Evolutionary conservation across 2,113 vertebrate species (phyloP), one percentile per base, ranked within the genome.

Genomic region (Cichladusa arquata): DNA sequence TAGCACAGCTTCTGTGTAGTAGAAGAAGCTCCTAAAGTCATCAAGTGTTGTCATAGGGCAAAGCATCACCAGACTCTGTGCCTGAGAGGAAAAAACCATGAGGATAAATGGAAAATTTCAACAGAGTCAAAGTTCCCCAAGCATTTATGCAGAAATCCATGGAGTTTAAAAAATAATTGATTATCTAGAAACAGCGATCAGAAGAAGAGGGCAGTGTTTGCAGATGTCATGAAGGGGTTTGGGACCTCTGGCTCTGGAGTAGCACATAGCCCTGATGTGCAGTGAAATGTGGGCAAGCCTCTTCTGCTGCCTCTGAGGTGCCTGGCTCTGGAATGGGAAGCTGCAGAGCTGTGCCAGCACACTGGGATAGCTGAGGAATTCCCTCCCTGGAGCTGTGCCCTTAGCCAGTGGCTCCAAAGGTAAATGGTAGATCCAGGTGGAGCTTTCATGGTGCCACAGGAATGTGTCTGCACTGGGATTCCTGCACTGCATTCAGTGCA

Each of bases 401-500:
- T 25, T 7, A 34, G 51, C 0, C 3, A 33, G 0, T 17, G 34
- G 38, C 51, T 54, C 29, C 29, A 25, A 3, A 36, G 8, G 18
- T 11, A 10, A 13, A 42, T 61, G 58, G 31, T n/a, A 22, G 54
- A n/a, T 58, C 25, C 14, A 1, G 1, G 0, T 31, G 44, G 81
- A 61, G 25, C 26, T 80, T 65, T 53, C 34, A 4, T 1, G 1
- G 20, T 26, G 48, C 57, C 53, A 1, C 7, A 4, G 11, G 11
- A 53, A 22, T 11, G 16, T 64, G 33, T 38, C 74, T 80, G n/a
- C 50, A 47, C 42, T 14, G 50, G 24, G 67, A 24, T 29, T 29
- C 15, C 48, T 60, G 61, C 25, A 0, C 33, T 13, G 11, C 0
- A 0, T 42, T 60, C 62, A 34, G 29, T 33, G 34, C n/a, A 65